Base-by-base conservation (phyloP, 35 echinoderm and acorn worm species). In the Acanthaster planci region DNA sequence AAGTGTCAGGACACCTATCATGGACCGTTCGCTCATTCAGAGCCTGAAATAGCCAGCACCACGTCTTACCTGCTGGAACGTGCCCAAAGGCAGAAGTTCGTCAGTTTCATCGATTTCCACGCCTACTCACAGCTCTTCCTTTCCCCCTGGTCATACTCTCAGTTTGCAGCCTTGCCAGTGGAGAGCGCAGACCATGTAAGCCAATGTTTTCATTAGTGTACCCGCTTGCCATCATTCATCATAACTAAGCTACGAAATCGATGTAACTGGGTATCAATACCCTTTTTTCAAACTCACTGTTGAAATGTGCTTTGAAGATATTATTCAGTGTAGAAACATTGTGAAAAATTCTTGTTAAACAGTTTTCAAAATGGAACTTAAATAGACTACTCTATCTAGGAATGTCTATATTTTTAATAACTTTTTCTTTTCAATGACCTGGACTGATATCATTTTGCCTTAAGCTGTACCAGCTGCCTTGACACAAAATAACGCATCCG, bases 21-120 rank as follows among this genome's bases (percentile, higher is more conserved):
- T 78, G 95, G 95, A 47, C 84, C 88, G 18, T 47, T 19, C 1
- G 72, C 81, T 21, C 35, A 87, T 27, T 86, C 92, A 23, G 92
- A 98, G 54, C 72, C 67, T 7, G 95, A 98, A 80, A 78, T 93
- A 21, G 78, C 52, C 38, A 51, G 55, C 5, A 59, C 93, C 0
- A 87, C 89, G 0, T 76, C 78, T 2, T 93, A 88, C 50, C 86
- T 99, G 4, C 37, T 99, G 2, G 0, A 83, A 5, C 81, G 5
- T 19, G 57, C 88, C 16, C 27, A 76, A 5, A 75, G 56, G 3
- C 85, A 92, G 40, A 78, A 88, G 7, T 83, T 84, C 21, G 84
- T 88, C 15, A 82, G 86, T 40, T 94, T 94, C 57, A 88, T 94
- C 38, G 96, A 99, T 64, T 99, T 90, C 80, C 96, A 94, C 34